Conservation (phyloP, 2,888 invertebrate genomes). For the Heteromurus nitidus region DNA sequence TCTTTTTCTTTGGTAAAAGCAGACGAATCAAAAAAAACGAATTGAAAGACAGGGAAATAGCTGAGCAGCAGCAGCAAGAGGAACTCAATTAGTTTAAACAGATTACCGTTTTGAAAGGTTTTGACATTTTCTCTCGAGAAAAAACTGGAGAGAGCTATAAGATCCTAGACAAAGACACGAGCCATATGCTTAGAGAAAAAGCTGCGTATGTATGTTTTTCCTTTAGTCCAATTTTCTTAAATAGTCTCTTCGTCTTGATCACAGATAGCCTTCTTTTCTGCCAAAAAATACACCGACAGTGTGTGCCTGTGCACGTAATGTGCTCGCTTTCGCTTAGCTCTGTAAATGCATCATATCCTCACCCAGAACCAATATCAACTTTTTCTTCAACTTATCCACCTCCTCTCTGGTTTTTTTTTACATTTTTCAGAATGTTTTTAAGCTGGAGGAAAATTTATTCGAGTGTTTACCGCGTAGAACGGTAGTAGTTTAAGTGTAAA, state of each 20-base stretch:
- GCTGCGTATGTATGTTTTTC: slow-evolving; percentile 8
- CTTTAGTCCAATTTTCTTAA: neutral
- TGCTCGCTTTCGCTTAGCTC: too few species aligned
- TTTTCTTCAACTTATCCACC: neutral
- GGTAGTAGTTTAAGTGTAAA: neutral
- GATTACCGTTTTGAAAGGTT: slow-evolving; percentile 65
- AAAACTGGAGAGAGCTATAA: slow-evolving; percentile 3
- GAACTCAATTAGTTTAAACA: slow-evolving; percentile 64
- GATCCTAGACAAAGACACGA: slow-evolving; percentile 62
- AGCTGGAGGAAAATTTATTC: neutral
- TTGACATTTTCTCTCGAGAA: slow-evolving; percentile 59
- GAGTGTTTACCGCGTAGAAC: neutral
- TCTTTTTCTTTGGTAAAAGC: too few species aligned
- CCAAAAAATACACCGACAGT: too few species aligned
- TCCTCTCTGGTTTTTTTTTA: neutral
- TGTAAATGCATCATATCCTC: too few species aligned
- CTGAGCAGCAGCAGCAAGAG: slow-evolving; percentile 35
- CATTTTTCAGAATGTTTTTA: neutral
- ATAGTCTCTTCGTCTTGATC: slow-evolving; percentile 3
- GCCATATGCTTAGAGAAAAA: slow-evolving; percentile 46
- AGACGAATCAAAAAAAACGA: slow-evolving; percentile 57
- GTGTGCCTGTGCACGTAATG: too few species aligned
- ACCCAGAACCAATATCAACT: too few species aligned
- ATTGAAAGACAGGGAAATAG: slow-evolving; percentile 42
- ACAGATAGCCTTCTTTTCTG: too few species aligned